A percentile compares a stretch with the other conserved stretches of the same genome.
phyloP scores from a whole-genome alignment of 1,140 invertebrate genomes.

The Pogonomyrmex californicus region DNA sequence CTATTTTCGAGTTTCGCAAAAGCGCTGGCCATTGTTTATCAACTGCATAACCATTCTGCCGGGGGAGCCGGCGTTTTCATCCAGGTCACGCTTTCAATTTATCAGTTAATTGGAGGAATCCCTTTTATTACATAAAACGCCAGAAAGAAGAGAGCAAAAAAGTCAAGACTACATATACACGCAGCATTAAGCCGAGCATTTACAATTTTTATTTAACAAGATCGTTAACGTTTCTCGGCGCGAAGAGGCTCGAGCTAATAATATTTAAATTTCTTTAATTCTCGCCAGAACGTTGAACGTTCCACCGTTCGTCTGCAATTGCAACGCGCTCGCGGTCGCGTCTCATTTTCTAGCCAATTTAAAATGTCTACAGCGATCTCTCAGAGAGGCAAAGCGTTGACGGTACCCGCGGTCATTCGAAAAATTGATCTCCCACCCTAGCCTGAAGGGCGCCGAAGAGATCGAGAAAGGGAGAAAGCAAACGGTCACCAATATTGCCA shows the following conservation, averaged over 20 bases:
- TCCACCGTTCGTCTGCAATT: background rate
- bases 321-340: no score
- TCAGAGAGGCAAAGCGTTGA: background rate
- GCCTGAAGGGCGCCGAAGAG: background rate
- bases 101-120: slow-evolving; percentile 13
- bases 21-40: slow-evolving; percentile 11
- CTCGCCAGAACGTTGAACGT: background rate
- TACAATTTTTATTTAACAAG: background rate
- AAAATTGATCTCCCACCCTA: slow-evolving; percentile 30
- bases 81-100: slow-evolving; percentile 21
- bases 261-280: background rate
- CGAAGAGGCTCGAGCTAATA: background rate
- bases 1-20: slow-evolving; percentile 20
- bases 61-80: background rate
- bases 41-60: background rate
- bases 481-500: slow-evolving; percentile 44
- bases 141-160: background rate
- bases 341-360: slow-evolving; percentile 38
- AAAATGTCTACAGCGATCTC: slow-evolving; percentile 9
- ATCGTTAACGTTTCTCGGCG: background rate
- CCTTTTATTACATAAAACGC: background rate
- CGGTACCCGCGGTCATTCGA: slow-evolving; percentile 12
- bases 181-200: background rate
- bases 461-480: background rate
- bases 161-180: background rate